Evolutionary conservation across 2,797 vertebrate genomes (phyloP), one percentile per base, ranked within the genome.

Genomic region (Limnodromus scolopaceus): DNA sequence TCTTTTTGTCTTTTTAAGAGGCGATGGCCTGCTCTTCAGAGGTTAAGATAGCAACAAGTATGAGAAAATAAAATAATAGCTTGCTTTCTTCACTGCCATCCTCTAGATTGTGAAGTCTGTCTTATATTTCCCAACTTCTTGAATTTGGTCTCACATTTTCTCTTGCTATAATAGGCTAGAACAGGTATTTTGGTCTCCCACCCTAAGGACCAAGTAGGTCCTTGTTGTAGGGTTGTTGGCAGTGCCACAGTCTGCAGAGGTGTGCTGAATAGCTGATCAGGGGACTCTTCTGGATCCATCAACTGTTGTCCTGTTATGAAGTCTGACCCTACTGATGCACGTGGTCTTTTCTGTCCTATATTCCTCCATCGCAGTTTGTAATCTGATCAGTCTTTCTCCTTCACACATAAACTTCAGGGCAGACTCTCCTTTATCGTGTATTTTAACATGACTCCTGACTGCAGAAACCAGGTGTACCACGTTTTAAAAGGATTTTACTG

Each of bases 401-500:
- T 87, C 41, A 30, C 10, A 4, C 8, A 5, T 11, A 66, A 39
- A 23, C 46, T 83, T 93, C 23, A 20, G 32, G 10, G 12, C n/a
- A 79, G 20, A 68, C 34, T 87, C 17, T 54, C 5, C 4, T 63
- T 55, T 84, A 11, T 36, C 55, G 22, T 27, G 1, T 63, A 13
- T 93, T 90, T 77, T 88, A 43, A 15, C 14, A 5, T 48, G 54
- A 38, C 18, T 70, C 2, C 1, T 48, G 49, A 64, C 27, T 66
- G 12, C 45, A 28, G 41, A 61, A 90, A 74, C 3, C 20, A 49
- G 8, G 20, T 46, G 12, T 39, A 30, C 16, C 23, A 14, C 30
- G 5, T 88, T 88, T 84, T 36, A 69, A 84, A 80, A 74, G 13
- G 18, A n/a, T 90, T 84, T 86, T 19, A 32, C 57, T 88, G 9